These are phyloP conservation scores for Smittia aterrima DNA, from an alignment of 2,888 invertebrate genomes.

Conservation along the genomic window DNA sequence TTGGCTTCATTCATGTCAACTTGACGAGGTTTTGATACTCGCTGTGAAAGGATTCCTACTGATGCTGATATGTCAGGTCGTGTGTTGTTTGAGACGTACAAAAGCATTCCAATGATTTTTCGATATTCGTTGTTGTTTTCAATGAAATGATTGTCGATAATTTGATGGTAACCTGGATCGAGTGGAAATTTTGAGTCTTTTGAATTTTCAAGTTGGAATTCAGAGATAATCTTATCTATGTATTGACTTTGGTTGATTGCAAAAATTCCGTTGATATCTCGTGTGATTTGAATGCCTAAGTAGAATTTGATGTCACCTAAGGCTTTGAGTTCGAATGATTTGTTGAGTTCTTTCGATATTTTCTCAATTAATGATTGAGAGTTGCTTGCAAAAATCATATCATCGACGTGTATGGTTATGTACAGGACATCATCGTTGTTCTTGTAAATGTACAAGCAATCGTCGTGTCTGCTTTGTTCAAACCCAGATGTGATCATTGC, in stretches of 20 bases:
- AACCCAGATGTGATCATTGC: too few species aligned
- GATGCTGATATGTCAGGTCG: slow-evolving; percentile 46
- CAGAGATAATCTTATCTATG: slow-evolving; percentile 13
- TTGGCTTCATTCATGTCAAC: slow-evolving; percentile 46
- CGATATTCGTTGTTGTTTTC: slow-evolving; percentile 27
- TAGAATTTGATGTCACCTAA: too few species aligned
- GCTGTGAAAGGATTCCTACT: slow-evolving; percentile 45
- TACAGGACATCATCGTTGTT: background rate
- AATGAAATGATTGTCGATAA: background rate
- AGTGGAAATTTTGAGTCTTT: slow-evolving; percentile 42
- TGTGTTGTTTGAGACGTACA: slow-evolving; percentile 45
- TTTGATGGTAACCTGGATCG: slow-evolving; percentile 30
- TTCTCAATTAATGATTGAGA: too few species aligned
- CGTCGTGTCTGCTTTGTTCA: slow-evolving; percentile 44
- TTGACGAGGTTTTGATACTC: slow-evolving; percentile 44
- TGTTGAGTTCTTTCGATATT: too few species aligned
- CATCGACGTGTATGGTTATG: slow-evolving; percentile 42
- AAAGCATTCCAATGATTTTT: slow-evolving; percentile 43
- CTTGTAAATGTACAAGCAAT: slow-evolving; percentile 16
- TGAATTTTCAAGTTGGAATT: slow-evolving; percentile 39
- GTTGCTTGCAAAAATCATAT: slow-evolving; percentile 38
- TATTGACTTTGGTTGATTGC: too few species aligned
- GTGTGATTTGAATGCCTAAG: too few species aligned
- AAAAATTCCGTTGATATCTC: too few species aligned
- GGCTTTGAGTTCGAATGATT: too few species aligned